phyloP scores from a whole-genome alignment of 2,113 vertebrate genomes.

The Todiramphus chloris region DNA sequence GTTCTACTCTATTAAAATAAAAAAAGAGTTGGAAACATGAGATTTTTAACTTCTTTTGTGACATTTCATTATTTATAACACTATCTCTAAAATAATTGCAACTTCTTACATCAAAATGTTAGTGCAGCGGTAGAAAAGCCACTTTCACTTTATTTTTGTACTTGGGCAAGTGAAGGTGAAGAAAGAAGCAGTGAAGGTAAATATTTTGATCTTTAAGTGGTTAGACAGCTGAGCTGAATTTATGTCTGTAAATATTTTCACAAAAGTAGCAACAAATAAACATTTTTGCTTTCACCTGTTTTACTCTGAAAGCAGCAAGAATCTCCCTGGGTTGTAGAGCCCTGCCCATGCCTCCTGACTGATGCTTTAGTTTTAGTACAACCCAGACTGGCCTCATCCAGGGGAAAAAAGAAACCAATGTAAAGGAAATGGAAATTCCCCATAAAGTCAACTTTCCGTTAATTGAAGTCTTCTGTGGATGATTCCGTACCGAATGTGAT shows the following conservation, averaged over 20 bases:
- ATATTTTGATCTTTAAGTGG: neutral
- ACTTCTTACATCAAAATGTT: neutral
- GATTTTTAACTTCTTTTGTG: neutral
- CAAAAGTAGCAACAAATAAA: neutral
- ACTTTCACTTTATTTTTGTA: neutral
- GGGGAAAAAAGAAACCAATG: neutral
- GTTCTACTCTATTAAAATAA: neutral
- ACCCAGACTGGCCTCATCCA: neutral
- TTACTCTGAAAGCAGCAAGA: neutral
- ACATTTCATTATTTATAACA: neutral
- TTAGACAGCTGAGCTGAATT: neutral
- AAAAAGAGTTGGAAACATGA: neutral
- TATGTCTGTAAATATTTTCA: neutral
- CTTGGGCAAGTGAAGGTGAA: neutral
- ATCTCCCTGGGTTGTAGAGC: neutral
- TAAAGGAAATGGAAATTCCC: neutral
- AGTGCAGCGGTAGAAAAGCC: neutral
- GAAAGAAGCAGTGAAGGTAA: neutral
- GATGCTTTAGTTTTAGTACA: neutral
- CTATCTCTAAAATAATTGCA: neutral
- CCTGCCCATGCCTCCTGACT: neutral
- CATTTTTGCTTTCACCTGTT: neutral
- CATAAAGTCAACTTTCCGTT: neutral
- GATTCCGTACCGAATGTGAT: neutral
- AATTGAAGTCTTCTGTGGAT: neutral